Percentiles rank a stretch among this genome's conserved stretches.
Conservation (phyloP, 2,113 vertebrate genomes). For the Clarias batrachus region DNA sequence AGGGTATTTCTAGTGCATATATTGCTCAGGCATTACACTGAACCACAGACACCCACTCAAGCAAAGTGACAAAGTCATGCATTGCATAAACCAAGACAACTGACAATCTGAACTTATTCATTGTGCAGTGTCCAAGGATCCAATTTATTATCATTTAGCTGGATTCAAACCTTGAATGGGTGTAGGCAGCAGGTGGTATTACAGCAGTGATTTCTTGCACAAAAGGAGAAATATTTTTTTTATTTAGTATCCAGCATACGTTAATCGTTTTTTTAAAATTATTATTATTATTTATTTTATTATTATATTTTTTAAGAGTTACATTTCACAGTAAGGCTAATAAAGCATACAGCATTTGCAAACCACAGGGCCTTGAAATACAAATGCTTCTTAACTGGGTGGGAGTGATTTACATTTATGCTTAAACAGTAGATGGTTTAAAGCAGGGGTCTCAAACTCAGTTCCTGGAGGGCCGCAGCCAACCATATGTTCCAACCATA, state of each 20-base stretch:
- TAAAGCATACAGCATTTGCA: background rate
- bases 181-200: background rate
- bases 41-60: slow-evolving; percentile 45
- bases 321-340: background rate
- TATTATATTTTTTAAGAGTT: background rate
- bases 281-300: too few relatives aligned
- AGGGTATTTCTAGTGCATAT: slow-evolving; percentile 32
- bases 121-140: slow-evolving; percentile 7
- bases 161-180: background rate
- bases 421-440: background rate
- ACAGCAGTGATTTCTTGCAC: background rate
- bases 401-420: background rate
- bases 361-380: background rate
- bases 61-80: slow-evolving; percentile 33
- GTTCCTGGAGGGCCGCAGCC: too few relatives aligned
- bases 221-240: background rate
- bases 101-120: slow-evolving; percentile 11
- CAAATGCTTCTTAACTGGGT: background rate
- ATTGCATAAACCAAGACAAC: slow-evolving; percentile 23
- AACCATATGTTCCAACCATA: too few relatives aligned
- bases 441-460: too few relatives aligned
- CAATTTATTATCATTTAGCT: slow-evolving; percentile 1
- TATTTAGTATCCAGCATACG: background rate
- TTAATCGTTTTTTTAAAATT: background rate
- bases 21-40: slow-evolving; percentile 37